Evolutionary conservation across 2,797 vertebrate species (phyloP), one percentile per base, ranked within the genome.

Genomic region (Argyrosomus regius): DNA sequence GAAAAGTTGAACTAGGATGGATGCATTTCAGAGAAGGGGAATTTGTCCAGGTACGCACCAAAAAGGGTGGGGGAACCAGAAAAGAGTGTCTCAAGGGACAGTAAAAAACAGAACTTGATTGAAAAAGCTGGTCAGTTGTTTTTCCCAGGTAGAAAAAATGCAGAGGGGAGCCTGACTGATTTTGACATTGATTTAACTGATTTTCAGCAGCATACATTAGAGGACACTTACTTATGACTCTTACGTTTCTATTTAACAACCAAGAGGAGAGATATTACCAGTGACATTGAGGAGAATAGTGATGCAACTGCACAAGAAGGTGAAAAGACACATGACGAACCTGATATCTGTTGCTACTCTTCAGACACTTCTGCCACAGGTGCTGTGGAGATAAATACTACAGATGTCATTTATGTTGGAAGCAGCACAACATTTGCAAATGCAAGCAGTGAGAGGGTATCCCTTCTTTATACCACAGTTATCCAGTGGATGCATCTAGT

Each of bases 211-310:
- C 41, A 43, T 43, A 9, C 41, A 43, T 43, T 43, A 43, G 41
- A 10, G 41, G 41, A 43, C n/a, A n/a, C n/a, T n/a, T n/a, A n/a
- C n/a, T n/a, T n/a, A n/a, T n/a, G n/a, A n/a, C n/a, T n/a, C 6
- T 26, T 68, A 57, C 41, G 8, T 57, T 70, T 57, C 22, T 70
- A 48, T 70, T 67, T 54, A 54, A 67, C 20, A 70, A 57, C 17
- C 2, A 69, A 57, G 11, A 31, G 60, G 41, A 49, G 26, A 59
- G 28, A 59, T 11, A 43, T n/a, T 18, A 13, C 3, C n/a, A 22
- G 59, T 61, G n/a, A 58, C 57, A 57, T 57, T n/a, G 63, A 71
- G 60, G 28, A 48, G 4, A 60, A 24, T 18, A 39, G 14, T 39
- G 56, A 61, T 56, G 22, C 53, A 31, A 17, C 56, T 53, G 16